phyloP scores from a whole-genome alignment of 2,797 vertebrate genomes.

The Sylvilagus floridanus region DNA sequence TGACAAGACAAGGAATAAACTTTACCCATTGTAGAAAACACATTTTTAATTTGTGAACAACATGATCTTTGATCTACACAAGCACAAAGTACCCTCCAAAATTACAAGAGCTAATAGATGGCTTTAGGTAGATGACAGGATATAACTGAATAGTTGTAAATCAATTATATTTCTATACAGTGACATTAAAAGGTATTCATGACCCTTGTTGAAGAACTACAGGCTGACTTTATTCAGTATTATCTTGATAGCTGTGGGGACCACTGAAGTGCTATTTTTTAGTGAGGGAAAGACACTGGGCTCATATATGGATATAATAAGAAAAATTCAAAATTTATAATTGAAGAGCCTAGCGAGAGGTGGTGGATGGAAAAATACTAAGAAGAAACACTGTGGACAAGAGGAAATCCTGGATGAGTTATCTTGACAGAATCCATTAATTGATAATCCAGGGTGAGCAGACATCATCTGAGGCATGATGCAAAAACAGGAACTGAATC shows the following conservation, averaged over 20 bases:
- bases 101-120: background rate
- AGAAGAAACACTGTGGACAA: background rate
- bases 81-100: background rate
- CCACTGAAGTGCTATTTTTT: background rate
- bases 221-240: background rate
- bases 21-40: background rate
- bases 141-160: background rate
- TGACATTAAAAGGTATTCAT: background rate
- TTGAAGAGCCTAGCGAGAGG: fast-evolving
- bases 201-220: background rate
- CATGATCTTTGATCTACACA: background rate
- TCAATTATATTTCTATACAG: background rate
- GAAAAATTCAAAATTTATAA: background rate
- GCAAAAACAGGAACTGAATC: background rate
- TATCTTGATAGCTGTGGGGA: too few species aligned
- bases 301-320: too few species aligned
- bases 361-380: background rate
- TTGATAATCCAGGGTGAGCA: background rate
- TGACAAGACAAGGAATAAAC: background rate
- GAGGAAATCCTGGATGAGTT: background rate
- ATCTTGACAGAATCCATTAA: background rate
- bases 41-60: background rate
- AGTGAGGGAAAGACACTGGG: background rate
- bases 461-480: too few species aligned
- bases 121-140: background rate